Percentiles rank a stretch among this genome's conserved stretches.
phyloP scores from a whole-genome alignment of 1,140 invertebrate genomes.

The Paralvinella palmiformis region DNA sequence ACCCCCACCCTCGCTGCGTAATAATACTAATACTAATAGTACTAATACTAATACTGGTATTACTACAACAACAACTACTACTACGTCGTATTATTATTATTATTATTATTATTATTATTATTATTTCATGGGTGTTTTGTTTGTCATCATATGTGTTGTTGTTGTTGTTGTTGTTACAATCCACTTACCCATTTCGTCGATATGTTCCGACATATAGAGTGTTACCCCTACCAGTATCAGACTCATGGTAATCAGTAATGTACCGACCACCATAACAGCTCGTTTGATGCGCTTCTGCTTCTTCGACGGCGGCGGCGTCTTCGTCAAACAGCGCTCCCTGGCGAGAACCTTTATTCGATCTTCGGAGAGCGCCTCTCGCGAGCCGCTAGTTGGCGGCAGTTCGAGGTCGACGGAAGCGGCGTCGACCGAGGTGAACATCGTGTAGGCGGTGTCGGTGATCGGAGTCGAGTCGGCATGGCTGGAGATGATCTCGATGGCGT shows the following conservation, averaged over 20 bases:
- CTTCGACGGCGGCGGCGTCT: conserved; percentile 17
- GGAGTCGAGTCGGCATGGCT: neutral
- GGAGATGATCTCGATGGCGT: conserved; percentile 15
- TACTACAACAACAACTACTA: too few relatives aligned
- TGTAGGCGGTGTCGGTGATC: neutral
- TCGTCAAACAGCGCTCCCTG: too few relatives aligned
- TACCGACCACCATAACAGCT: conserved; percentile 28
- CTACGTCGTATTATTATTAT: too few relatives aligned
- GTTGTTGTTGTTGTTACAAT: too few relatives aligned
- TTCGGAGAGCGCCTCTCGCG: neutral
- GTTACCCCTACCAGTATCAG: conserved; percentile 31
- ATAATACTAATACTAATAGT: too few relatives aligned
- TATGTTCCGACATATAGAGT: conserved; percentile 34
- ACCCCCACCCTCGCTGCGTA: too few relatives aligned
- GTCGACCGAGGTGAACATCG: neutral
- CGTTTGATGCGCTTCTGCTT: conserved; percentile 28
- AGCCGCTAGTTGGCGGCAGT: neutral
- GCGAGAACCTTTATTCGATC: neutral
- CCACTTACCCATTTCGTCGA: conserved; percentile 34
- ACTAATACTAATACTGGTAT: too few relatives aligned
- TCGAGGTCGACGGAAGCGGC: neutral
- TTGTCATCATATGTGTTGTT: too few relatives aligned
- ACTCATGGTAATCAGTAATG: conserved; percentile 29
- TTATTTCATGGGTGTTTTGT: too few relatives aligned
- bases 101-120: too few relatives aligned